Conservation (phyloP, 2,797 vertebrate species). For the Diceros bicornis region DNA sequence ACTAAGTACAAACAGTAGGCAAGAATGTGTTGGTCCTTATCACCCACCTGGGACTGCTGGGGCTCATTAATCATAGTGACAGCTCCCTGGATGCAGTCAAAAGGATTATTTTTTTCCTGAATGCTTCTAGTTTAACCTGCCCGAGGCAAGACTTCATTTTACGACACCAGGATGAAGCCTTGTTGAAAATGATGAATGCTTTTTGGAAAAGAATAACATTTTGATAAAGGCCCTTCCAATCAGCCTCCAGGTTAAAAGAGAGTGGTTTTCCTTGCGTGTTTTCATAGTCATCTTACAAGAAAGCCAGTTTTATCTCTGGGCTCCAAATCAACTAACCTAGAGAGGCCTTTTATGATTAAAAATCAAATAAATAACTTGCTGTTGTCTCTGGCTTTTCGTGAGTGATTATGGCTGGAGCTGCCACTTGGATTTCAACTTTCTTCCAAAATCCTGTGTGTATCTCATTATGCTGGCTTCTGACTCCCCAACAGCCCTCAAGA, state of each 20-base stretch:
- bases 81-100: conserved; percentile 83
- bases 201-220: conserved; percentile 87
- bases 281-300: conserved; percentile 82
- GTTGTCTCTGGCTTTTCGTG: conserved; percentile 41
- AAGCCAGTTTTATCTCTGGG: conserved; percentile 82
- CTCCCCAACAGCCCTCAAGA: conserved; percentile 24
- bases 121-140: conserved; percentile 84
- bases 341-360: conserved; percentile 77
- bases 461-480: conserved; percentile 78
- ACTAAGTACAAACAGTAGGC: conserved; percentile 84
- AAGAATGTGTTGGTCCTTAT: conserved; percentile 85
- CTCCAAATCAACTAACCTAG: conserved; percentile 74
- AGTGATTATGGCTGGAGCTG: conserved; percentile 22
- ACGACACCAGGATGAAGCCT: conserved; percentile 68
- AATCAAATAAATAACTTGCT: conserved; percentile 78
- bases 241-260: conserved; percentile 81
- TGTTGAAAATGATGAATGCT: conserved; percentile 86
- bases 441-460: conserved; percentile 62
- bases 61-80: conserved; percentile 87
- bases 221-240: conserved; percentile 83
- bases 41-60: conserved; percentile 85
- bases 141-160: conserved; percentile 79
- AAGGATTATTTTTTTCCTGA: conserved; percentile 77
- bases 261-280: conserved; percentile 78
- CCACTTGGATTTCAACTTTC: conserved; percentile 69